These are phyloP conservation scores for Napeogenes sylphis DNA, from an alignment of 2,888 invertebrate species.

Conservation along the genomic window DNA sequence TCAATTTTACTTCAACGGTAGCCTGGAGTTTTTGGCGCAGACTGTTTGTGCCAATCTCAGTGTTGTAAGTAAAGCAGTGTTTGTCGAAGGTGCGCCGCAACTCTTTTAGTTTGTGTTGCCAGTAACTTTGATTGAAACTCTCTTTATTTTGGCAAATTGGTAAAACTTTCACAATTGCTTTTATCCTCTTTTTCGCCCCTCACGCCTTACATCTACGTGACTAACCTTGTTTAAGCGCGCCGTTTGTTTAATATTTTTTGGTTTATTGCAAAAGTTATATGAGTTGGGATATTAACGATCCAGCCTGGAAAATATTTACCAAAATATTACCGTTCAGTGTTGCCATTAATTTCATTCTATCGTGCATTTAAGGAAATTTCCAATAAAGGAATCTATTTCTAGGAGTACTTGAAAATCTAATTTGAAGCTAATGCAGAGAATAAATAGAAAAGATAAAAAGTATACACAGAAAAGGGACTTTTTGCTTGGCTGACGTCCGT, in stretches of 20 bases:
- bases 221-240: conserved; percentile 10
- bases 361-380: neutral
- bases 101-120: conserved; percentile 61
- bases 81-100: conserved; percentile 50
- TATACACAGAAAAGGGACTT: conserved; percentile 20
- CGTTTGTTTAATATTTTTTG: conserved; percentile 20
- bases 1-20: conserved; percentile 9
- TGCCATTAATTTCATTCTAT: no score
- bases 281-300: neutral
- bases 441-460: conserved; percentile 28
- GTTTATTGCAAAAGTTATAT: no score
- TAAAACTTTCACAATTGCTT: conserved; percentile 66
- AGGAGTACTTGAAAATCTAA: conserved; percentile 23
- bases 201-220: conserved; percentile 12
- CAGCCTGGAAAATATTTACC: neutral
- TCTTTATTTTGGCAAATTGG: conserved; percentile 71
- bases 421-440: conserved; percentile 28
- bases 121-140: conserved; percentile 65
- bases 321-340: neutral
- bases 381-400: conserved; percentile 6
- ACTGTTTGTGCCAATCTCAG: conserved; percentile 27
- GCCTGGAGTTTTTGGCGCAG: conserved; percentile 6
- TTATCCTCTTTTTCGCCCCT: conserved; percentile 46
- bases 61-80: conserved; percentile 38
- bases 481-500: conserved; percentile 28